Evolutionary conservation across 2,113 vertebrate species (phyloP).

Genomic region (Rhinogobius similis): DNA sequence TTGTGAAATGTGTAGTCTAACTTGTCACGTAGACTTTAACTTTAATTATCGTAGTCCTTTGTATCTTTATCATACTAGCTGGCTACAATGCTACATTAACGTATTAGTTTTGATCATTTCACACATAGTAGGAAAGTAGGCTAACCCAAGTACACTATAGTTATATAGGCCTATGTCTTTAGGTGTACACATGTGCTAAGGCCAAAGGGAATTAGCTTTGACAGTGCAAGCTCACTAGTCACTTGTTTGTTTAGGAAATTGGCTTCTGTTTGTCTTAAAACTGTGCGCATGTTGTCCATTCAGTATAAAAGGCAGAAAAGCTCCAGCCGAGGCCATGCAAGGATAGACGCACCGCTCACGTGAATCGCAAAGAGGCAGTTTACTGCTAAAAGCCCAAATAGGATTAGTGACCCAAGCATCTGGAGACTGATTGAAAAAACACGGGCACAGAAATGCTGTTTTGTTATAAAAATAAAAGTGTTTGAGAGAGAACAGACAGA

Average conservation of each 20-base stretch:
- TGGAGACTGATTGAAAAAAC: slow-evolving; percentile 6
- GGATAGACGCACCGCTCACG: neutral
- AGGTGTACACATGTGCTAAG: neutral
- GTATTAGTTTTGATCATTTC: no score
- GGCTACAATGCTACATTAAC: no score
- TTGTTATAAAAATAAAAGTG: slow-evolving; percentile 3
- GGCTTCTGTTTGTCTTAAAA: neutral
- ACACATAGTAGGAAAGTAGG: no score
- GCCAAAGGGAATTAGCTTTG: neutral
- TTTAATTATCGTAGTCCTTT: no score
- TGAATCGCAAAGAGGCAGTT: neutral
- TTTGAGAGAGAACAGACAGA: slow-evolving; percentile 10
- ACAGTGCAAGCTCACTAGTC: neutral
- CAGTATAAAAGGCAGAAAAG: neutral
- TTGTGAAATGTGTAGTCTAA: no score
- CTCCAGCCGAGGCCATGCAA: neutral
- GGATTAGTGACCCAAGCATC: neutral
- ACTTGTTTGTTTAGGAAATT: neutral
- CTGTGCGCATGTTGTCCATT: neutral
- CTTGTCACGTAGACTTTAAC: no score
- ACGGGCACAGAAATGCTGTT: slow-evolving; percentile 5
- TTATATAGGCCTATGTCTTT: no score
- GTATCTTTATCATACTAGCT: no score
- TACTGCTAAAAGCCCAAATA: slow-evolving; percentile 1
- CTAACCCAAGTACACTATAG: no score